These are phyloP conservation scores for Euproctis similis DNA, from an alignment of 2,888 invertebrate genomes.

Conservation along the genomic window DNA sequence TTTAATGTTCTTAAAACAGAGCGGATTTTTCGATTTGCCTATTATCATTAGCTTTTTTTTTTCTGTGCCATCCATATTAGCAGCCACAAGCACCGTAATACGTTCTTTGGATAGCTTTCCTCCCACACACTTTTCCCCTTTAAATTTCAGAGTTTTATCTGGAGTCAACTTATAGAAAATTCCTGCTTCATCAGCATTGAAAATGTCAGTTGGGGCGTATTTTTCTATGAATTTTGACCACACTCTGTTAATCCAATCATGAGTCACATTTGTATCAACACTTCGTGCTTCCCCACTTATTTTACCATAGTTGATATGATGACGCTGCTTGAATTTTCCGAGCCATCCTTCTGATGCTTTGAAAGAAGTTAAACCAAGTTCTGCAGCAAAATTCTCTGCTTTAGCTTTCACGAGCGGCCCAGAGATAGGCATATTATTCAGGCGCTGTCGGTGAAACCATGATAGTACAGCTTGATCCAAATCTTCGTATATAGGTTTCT, in stretches of 20 bases:
- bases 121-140: no score
- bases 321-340: constrained; percentile 11
- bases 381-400: constrained; percentile 12
- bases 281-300: constrained; percentile 14
- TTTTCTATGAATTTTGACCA: constrained; percentile 11
- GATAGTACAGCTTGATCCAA: constrained; percentile 23
- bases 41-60: constrained; percentile 32
- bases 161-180: constrained; percentile 27
- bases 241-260: constrained; percentile 18
- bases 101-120: no score
- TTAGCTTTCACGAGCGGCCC: constrained; percentile 10
- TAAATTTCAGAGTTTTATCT: no score
- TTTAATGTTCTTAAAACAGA: no score
- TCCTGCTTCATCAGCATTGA: constrained; percentile 26
- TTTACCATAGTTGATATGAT: constrained; percentile 20
- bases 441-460: constrained; percentile 24
- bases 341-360: constrained; percentile 26
- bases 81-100: no score
- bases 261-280: constrained; percentile 20
- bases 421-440: constrained; percentile 24
- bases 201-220: constrained; percentile 23
- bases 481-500: constrained; percentile 24
- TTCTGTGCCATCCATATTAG: constrained; percentile 32
- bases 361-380: constrained; percentile 1
- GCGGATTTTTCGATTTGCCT: no score